These are phyloP conservation scores for Hydropsyche tenuis DNA, from an alignment of 1,140 invertebrate genomes.

Conservation along the genomic window DNA sequence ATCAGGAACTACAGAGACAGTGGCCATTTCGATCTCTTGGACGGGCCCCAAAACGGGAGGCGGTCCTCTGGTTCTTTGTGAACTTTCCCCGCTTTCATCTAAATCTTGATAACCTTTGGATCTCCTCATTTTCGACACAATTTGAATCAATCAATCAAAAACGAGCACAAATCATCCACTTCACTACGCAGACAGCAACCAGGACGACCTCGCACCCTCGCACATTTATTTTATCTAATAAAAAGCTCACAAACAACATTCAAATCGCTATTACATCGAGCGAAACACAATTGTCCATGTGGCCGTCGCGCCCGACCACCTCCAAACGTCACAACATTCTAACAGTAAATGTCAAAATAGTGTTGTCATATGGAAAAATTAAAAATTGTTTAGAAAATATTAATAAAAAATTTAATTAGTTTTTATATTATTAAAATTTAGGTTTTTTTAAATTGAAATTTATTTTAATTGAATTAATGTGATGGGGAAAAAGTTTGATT, in stretches of 20 bases:
- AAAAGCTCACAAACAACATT: too few relatives aligned
- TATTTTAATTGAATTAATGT: too few relatives aligned
- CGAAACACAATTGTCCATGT: not conserved
- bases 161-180: too few relatives aligned
- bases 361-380: slow-evolving; percentile 35
- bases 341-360: slow-evolving; percentile 50
- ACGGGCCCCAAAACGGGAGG: slow-evolving; percentile 56
- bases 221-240: too few relatives aligned
- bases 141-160: not conserved
- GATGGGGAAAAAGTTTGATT: too few relatives aligned
- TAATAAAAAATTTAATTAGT: too few relatives aligned
- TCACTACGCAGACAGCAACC: too few relatives aligned
- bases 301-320: slow-evolving; percentile 33
- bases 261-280: too few relatives aligned
- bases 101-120: slow-evolving; percentile 62
- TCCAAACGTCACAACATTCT: slow-evolving; percentile 50
- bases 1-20: slow-evolving; percentile 81
- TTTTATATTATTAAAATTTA: too few relatives aligned
- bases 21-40: slow-evolving; percentile 78
- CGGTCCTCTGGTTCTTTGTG: slow-evolving; percentile 50
- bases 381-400: too few relatives aligned
- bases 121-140: slow-evolving; percentile 53
- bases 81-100: slow-evolving; percentile 54
- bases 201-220: too few relatives aligned
- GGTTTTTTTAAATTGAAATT: too few relatives aligned